Conservation (phyloP, 2,888 invertebrate species). For the Agelastica alni region DNA sequence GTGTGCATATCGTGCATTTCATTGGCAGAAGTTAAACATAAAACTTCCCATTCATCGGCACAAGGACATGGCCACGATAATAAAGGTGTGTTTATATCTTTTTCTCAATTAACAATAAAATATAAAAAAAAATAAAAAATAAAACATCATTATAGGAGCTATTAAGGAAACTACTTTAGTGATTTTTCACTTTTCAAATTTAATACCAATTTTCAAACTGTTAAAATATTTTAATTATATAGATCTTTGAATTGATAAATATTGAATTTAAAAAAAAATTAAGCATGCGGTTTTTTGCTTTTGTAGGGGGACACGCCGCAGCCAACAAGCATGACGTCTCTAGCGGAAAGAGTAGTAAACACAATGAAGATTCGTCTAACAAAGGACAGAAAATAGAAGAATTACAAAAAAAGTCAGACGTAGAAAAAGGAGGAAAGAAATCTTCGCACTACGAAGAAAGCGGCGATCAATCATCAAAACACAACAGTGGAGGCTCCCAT, state of each 20-base stretch:
- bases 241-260: no score
- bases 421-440: slow-evolving; percentile 51
- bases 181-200: no score
- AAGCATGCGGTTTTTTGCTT: no score
- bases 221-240: no score
- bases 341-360: slow-evolving; percentile 43
- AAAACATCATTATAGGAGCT: no score
- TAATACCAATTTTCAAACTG: no score
- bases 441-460: slow-evolving; percentile 43
- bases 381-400: slow-evolving; percentile 47
- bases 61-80: slow-evolving; percentile 21
- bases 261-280: no score
- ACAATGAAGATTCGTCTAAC: slow-evolving; percentile 47
- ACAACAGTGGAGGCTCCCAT: slow-evolving; percentile 43
- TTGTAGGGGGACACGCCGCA: slow-evolving; percentile 27
- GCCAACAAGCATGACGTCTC: slow-evolving; percentile 39
- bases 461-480: slow-evolving; percentile 44
- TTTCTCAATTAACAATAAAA: no score
- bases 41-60: slow-evolving; percentile 7
- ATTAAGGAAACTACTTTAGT: no score
- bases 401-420: slow-evolving; percentile 45
- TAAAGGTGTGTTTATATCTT: slow-evolving; percentile 17
- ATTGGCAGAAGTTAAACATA: slow-evolving; percentile 13
- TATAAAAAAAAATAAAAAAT: no score
- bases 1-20: slow-evolving; percentile 19